Conservation (phyloP, 1,140 invertebrate species). For the Camponotus floridanus region DNA sequence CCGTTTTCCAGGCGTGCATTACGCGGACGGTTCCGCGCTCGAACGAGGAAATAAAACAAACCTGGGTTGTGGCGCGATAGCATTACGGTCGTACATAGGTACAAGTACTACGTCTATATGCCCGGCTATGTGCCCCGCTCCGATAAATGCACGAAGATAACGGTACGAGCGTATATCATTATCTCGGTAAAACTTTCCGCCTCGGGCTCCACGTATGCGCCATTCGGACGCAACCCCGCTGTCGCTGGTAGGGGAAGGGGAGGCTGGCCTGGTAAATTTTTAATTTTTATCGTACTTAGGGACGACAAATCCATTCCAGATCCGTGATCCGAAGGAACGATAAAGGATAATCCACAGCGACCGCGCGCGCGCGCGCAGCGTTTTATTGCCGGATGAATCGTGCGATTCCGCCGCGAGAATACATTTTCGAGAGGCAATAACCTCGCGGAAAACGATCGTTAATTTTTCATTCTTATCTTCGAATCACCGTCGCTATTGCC, state of each 20-base stretch:
- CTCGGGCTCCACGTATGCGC: conserved; percentile 11
- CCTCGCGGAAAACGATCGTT: conserved; percentile 55
- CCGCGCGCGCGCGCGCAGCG: conserved; percentile 8
- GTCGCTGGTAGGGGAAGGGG: background rate
- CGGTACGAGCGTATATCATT: conserved; percentile 77
- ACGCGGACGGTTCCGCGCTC: conserved; percentile 60
- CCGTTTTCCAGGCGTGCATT: conserved; percentile 72
- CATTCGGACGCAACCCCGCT: conserved; percentile 62
- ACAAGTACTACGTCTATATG: background rate
- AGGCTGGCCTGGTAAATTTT: conserved; percentile 71
- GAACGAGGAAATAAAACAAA: conserved; percentile 78
- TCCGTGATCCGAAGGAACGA: conserved; percentile 67
- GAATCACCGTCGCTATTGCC: background rate
- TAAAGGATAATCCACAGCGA: conserved; percentile 60
- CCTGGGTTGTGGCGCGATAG: conserved; percentile 63
- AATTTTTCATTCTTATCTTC: conserved; percentile 61
- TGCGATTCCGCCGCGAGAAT: conserved; percentile 30
- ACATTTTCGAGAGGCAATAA: conserved; percentile 56
- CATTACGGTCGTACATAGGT: conserved; percentile 1
- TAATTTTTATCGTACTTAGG: conserved; percentile 76
- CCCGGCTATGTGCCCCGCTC: conserved; percentile 52
- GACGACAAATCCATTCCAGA: conserved; percentile 73
- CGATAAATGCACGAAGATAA: conserved; percentile 79
- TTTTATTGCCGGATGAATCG: conserved; percentile 56
- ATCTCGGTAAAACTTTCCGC: conserved; percentile 74